A percentile compares a stretch with the other conserved stretches of the same genome.
These are phyloP conservation scores for Eurytoma adleriae DNA, from an alignment of 2,888 invertebrate species.

Conservation along the genomic window DNA sequence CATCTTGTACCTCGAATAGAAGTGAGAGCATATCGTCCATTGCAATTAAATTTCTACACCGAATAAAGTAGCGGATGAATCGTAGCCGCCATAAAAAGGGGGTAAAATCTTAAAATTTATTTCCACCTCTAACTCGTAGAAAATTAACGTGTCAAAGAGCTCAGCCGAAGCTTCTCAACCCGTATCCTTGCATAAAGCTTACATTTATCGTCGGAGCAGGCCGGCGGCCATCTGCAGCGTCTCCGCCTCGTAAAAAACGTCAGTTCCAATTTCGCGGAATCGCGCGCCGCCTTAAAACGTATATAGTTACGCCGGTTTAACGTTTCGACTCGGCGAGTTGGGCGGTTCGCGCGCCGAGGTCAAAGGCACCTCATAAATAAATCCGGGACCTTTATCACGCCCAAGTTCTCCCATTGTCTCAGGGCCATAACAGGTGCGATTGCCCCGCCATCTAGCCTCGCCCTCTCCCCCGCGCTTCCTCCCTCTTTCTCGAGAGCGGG, in stretches of 20 bases:
- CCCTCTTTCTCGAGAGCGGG: background rate
- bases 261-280: constrained; percentile 6
- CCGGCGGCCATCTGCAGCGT: background rate
- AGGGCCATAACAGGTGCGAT: constrained; percentile 33
- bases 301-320: background rate
- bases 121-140: no score
- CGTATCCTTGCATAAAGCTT: no score
- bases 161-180: no score
- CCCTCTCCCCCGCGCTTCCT: background rate
- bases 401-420: constrained; percentile 31
- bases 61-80: no score
- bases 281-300: background rate
- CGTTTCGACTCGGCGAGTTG: no score
- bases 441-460: constrained; percentile 27
- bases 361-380: constrained; percentile 25
- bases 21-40: no score
- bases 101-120: no score
- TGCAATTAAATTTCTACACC: no score
- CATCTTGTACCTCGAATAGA: no score
- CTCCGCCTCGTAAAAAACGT: background rate
- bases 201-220: no score
- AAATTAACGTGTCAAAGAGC: no score
- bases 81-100: no score
- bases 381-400: constrained; percentile 20
- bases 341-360: background rate